phyloP scores from a whole-genome alignment of 2,888 invertebrate species.

The Osedax frankpressi region DNA sequence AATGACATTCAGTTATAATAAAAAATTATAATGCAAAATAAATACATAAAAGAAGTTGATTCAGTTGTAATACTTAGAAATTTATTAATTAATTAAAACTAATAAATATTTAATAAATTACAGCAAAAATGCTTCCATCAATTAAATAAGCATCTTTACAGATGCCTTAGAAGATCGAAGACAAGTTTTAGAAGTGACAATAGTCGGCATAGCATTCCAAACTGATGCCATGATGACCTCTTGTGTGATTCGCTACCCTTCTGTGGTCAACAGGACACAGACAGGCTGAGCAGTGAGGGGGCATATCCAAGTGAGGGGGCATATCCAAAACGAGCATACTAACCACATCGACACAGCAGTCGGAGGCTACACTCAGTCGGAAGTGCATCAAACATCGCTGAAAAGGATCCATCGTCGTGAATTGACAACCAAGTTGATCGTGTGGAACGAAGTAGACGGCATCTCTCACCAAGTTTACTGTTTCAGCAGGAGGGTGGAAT shows the following conservation, averaged over 20 bases:
- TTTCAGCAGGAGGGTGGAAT: not conserved
- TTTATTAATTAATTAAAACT: too few relatives aligned
- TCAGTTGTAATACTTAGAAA: too few relatives aligned
- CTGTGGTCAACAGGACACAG: not conserved
- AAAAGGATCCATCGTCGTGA: slow-evolving; percentile 4
- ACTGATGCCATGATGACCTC: too few relatives aligned
- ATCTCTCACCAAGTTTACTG: not conserved
- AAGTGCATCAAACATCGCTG: not conserved
- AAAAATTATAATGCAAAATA: too few relatives aligned
- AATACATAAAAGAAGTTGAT: too few relatives aligned
- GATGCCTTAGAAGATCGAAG: not conserved
- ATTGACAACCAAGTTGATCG: not conserved
- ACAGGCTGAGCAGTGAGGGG: not conserved
- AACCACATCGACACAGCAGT: slow-evolving; percentile 19
- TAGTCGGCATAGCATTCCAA: not conserved
- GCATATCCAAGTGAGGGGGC: slow-evolving; percentile 9
- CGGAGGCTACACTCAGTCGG: slow-evolving; percentile 6
- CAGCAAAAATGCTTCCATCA: too few relatives aligned
- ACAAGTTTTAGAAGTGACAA: not conserved
- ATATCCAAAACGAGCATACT: slow-evolving; percentile 20
- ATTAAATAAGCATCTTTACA: not conserved
- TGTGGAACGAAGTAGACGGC: not conserved
- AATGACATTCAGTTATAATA: too few relatives aligned
- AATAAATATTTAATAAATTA: too few relatives aligned
- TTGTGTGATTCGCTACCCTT: not conserved